A percentile compares a stretch with the other conserved stretches of the same genome.
Evolutionary conservation across 2,797 vertebrate genomes (phyloP).

Genomic region (Gymnocypris eckloni): DNA sequence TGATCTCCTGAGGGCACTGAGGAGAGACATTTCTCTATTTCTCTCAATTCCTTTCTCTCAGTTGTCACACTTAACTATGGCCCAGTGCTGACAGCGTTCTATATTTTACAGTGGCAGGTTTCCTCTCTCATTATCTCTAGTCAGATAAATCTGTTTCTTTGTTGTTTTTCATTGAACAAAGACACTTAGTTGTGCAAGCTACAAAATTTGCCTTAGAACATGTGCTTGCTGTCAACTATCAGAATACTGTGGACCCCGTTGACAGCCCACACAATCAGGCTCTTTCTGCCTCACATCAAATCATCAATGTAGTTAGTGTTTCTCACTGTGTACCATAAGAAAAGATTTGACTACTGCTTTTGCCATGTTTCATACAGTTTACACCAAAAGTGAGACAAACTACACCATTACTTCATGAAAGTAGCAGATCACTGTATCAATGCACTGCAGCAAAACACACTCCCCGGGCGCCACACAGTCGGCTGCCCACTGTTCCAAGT

Average conservation of each 20-base stretch:
- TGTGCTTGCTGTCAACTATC: conserved; percentile 16
- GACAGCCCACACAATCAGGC: conserved; percentile 25
- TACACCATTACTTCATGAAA: neutral
- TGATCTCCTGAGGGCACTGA: too few species aligned
- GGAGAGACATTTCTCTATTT: conserved; percentile 16
- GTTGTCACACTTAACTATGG: conserved; percentile 12
- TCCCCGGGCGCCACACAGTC: too few species aligned
- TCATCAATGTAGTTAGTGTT: neutral
- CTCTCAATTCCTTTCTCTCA: neutral
- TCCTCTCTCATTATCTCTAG: conserved; percentile 47
- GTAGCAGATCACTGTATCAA: neutral
- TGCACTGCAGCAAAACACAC: neutral
- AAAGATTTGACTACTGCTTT: neutral
- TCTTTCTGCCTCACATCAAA: conserved; percentile 1
- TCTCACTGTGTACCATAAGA: neutral
- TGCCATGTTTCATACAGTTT: neutral
- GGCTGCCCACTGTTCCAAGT: too few species aligned
- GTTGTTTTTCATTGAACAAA: conserved; percentile 41
- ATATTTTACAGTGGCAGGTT: conserved; percentile 6
- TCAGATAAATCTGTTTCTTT: conserved; percentile 43
- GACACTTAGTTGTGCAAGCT: conserved; percentile 9
- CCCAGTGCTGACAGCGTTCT: neutral
- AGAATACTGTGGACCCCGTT: neutral
- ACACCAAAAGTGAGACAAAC: neutral
- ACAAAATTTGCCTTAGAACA: conserved; percentile 16